Conservation (phyloP, 1,140 invertebrate genomes). For the Brachystomella parvula region DNA sequence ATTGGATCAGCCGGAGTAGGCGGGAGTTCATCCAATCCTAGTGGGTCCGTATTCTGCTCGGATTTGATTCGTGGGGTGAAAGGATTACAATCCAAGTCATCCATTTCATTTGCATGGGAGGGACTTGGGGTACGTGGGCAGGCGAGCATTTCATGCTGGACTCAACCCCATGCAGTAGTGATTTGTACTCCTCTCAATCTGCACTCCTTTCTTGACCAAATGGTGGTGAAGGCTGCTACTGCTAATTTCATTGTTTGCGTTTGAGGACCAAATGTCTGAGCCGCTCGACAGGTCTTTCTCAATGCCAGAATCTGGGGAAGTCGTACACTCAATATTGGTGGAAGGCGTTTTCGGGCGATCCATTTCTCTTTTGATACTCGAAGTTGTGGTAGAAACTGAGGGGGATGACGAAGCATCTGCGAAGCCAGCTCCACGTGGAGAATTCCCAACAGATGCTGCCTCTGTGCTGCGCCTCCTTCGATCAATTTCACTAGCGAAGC, state of each 20-base stretch:
- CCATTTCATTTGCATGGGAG: conserved; percentile 13
- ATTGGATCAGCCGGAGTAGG: conserved; percentile 23
- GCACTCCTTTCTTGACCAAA: not conserved
- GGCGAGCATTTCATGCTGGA: not conserved
- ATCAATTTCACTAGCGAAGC: conserved; percentile 73
- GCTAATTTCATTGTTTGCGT: conserved; percentile 4
- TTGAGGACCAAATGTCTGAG: conserved; percentile 24
- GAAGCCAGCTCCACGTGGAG: conserved; percentile 12
- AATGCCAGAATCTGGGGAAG: conserved; percentile 66
- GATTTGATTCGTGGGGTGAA: conserved; percentile 23
- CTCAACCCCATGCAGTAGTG: not conserved
- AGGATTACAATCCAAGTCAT: conserved; percentile 17
- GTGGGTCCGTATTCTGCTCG: conserved; percentile 16
- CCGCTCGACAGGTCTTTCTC: conserved; percentile 51
- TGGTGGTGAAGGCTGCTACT: not conserved
- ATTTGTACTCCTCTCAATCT: not conserved
- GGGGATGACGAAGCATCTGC: conserved; percentile 25
- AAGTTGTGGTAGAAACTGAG: conserved; percentile 35
- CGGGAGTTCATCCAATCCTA: conserved; percentile 2
- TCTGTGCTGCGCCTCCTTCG: conserved; percentile 71
- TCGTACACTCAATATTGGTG: conserved; percentile 50
- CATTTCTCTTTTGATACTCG: conserved; percentile 18
- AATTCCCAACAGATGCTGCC: conserved; percentile 25
- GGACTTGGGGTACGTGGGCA: conserved; percentile 32
- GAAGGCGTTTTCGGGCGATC: conserved; percentile 36